Base-by-base conservation (phyloP, 2,888 invertebrate species). In the Latrodectus hesperus region DNA sequence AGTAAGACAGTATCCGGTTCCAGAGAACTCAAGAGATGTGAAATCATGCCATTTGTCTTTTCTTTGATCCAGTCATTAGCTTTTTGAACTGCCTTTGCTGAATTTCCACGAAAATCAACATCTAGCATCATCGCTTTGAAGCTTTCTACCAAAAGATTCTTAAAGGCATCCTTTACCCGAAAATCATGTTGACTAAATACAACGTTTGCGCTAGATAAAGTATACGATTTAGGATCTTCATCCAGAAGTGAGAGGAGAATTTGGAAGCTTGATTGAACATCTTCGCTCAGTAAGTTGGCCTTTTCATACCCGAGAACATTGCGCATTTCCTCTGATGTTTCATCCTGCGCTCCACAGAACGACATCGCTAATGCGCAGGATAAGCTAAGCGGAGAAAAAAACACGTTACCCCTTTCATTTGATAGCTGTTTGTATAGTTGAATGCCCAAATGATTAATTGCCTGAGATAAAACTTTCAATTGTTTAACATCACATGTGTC, bases 61-160 rank as follows among this genome's bases (percentile, higher is more conserved):
- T 94, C 92, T 91, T 95, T 95, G 71, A 96, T 96, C 96, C 97
- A 97, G 55, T 92, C 90, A 91, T 98, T 98, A 72, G 98, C 97
- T 0, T 91, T 92, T 10, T 92, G 91, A 17, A 92, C 91, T 17
- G 72, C 65, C 9, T 70, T 81, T 17, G 17, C 49, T 5, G 90
- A 90, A 1, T 93, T 92, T 38, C 94, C 90, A 0, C 80, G 90
- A 90, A 97, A 96, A 91, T 96, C 92, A 0, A 96, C 89, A 71
- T 93, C 92, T 91, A 95, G 93, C 10, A 95, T 94, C 52, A 93
- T 94, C 0, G 96, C 94, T 72, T 94, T 92, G 91, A 96, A 96
- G 22, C 94, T 93, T 70, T 94, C 93, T 10, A 93, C 91, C 0
- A 95, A 94, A 65, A 52, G 79, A 55, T 14, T 17, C 38, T 14